Evolutionary conservation across 2,888 invertebrate genomes (phyloP).

Genomic region (Ennomos quercinarius): DNA sequence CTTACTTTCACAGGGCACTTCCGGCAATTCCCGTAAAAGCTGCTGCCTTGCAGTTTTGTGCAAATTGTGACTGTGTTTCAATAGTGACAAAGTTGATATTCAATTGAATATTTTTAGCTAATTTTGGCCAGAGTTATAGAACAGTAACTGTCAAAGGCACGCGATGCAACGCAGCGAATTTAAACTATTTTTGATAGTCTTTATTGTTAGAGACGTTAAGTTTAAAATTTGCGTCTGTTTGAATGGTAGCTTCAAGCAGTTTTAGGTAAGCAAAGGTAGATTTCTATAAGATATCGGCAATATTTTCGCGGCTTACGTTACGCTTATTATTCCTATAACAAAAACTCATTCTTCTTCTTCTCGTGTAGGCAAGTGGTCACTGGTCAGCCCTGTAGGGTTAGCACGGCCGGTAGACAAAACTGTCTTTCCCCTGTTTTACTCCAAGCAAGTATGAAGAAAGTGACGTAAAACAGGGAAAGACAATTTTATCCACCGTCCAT

Average conservation of each 20-base stretch:
- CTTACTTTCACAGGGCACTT: slow-evolving; percentile 53
- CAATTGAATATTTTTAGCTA: slow-evolving; percentile 26
- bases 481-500: no score
- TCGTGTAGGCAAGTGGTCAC: no score
- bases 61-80: slow-evolving; percentile 12
- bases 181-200: slow-evolving; percentile 26
- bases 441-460: no score
- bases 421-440: no score
- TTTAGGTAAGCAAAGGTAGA: no score
- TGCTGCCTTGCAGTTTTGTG: slow-evolving; percentile 1
- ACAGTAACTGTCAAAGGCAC: slow-evolving; percentile 58
- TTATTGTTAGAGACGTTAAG: slow-evolving; percentile 23
- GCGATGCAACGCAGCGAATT: slow-evolving; percentile 42
- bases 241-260: neutral
- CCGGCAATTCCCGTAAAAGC: slow-evolving; percentile 12
- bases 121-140: slow-evolving; percentile 45
- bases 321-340: no score
- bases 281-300: no score
- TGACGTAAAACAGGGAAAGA: no score
- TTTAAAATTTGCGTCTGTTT: slow-evolving; percentile 13
- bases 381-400: no score
- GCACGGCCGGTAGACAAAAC: no score
- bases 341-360: no score
- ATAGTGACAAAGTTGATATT: slow-evolving; percentile 16
- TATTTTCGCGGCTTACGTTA: no score